A percentile compares a stretch with the other conserved stretches of the same genome.
phyloP scores from a whole-genome alignment of 1,140 invertebrate genomes.

The Neuroterus valhalla region DNA sequence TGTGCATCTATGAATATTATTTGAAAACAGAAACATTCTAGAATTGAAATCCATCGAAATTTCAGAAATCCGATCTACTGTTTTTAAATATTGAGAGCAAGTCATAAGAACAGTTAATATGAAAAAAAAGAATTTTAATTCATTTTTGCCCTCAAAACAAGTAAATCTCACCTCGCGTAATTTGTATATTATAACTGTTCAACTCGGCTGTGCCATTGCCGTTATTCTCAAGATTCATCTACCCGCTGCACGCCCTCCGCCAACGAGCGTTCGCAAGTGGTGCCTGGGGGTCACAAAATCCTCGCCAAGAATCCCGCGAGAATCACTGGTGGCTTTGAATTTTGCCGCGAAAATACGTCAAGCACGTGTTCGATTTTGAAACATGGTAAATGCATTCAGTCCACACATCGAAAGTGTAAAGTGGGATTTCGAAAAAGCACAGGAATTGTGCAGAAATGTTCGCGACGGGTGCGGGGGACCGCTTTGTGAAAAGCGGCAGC shows the following conservation, averaged over 20 bases:
- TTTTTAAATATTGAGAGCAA: neutral
- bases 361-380: slow-evolving; percentile 19
- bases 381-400: neutral
- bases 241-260: slow-evolving; percentile 13
- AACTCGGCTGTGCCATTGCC: slow-evolving; percentile 26
- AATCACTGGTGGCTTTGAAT: slow-evolving; percentile 22
- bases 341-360: slow-evolving; percentile 17
- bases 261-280: slow-evolving; percentile 1
- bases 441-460: neutral
- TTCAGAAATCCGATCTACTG: too few relatives aligned
- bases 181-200: slow-evolving; percentile 26
- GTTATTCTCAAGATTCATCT: slow-evolving; percentile 19
- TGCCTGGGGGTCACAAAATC: slow-evolving; percentile 10
- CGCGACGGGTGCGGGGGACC: slow-evolving; percentile 13
- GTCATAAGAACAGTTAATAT: neutral
- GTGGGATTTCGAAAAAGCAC: neutral
- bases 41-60: too few relatives aligned
- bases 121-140: neutral
- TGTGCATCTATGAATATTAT: too few relatives aligned
- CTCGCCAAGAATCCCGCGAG: slow-evolving; percentile 3
- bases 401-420: neutral
- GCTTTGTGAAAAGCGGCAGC: slow-evolving; percentile 20
- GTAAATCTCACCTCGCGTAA: neutral
- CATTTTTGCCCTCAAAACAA: neutral
- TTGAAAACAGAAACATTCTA: too few relatives aligned